phyloP scores from a whole-genome alignment of 1,140 invertebrate genomes.

The Penaeus japonicus region DNA sequence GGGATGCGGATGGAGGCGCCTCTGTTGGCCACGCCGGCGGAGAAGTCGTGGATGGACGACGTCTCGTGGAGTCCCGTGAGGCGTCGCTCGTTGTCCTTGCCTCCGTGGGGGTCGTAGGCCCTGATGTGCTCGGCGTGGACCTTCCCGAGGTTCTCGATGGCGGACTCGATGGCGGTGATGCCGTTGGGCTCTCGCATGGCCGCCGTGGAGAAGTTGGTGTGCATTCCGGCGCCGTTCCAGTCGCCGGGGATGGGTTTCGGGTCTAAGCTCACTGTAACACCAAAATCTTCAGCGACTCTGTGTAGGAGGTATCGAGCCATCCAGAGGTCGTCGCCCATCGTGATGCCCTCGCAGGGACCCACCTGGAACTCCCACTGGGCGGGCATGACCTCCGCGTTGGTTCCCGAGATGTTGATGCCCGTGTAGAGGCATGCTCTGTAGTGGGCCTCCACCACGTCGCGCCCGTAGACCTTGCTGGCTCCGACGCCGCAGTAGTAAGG shows the following conservation, averaged over 20 bases:
- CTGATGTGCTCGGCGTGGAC: background rate
- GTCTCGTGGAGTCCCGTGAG: background rate
- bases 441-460: background rate
- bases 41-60: constrained; percentile 2
- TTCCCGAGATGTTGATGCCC: background rate
- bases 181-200: background rate
- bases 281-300: background rate
- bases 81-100: background rate
- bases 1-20: background rate
- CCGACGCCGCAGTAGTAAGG: background rate
- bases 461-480: background rate
- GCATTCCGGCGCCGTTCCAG: background rate
- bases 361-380: constrained; percentile 9
- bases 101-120: background rate
- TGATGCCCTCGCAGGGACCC: background rate
- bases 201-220: background rate
- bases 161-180: background rate
- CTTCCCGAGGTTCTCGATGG: background rate
- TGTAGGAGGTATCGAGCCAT: background rate
- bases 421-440: background rate
- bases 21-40: background rate
- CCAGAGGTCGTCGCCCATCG: background rate
- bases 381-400: background rate
- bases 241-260: background rate
- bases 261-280: background rate